These are phyloP conservation scores for Suricata suricatta DNA, from an alignment of 2,113 vertebrate genomes.

Conservation along the genomic window DNA sequence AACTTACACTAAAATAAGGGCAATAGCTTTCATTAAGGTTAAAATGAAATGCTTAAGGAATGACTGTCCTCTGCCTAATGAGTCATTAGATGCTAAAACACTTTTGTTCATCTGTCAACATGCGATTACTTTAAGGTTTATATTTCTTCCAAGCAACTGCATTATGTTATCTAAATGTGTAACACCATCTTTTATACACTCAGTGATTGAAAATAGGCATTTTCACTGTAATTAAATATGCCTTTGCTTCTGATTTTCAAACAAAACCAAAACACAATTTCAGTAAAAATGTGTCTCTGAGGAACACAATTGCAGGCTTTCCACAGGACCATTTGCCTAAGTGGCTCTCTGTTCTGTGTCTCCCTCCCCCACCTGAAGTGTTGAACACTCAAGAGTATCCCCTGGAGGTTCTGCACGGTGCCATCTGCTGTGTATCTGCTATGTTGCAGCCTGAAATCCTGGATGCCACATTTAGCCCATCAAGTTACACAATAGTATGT, in stretches of 20 bases:
- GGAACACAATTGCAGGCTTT: neutral
- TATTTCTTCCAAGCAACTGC: neutral
- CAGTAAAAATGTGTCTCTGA: neutral
- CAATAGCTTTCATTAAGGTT: neutral
- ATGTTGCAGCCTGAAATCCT: neutral
- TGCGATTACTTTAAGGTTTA: neutral
- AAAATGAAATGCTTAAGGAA: neutral
- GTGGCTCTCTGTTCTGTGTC: neutral
- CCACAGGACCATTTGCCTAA: neutral
- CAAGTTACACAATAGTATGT: neutral
- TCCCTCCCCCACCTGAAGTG: neutral
- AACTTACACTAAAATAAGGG: conserved; percentile 1
- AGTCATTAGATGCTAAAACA: neutral
- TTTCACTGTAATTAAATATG: conserved; percentile 48
- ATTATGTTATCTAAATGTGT: neutral
- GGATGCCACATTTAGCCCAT: neutral
- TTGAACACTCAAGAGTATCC: neutral
- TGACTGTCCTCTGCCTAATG: neutral
- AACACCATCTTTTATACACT: neutral
- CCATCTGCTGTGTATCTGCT: neutral
- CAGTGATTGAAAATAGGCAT: conserved; percentile 35
- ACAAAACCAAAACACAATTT: neutral
- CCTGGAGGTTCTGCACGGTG: neutral
- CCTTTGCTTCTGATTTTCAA: conserved; percentile 52
- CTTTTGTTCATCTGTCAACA: neutral